Conservation (phyloP, 2,888 invertebrate genomes). For the Andrena dorsata region DNA sequence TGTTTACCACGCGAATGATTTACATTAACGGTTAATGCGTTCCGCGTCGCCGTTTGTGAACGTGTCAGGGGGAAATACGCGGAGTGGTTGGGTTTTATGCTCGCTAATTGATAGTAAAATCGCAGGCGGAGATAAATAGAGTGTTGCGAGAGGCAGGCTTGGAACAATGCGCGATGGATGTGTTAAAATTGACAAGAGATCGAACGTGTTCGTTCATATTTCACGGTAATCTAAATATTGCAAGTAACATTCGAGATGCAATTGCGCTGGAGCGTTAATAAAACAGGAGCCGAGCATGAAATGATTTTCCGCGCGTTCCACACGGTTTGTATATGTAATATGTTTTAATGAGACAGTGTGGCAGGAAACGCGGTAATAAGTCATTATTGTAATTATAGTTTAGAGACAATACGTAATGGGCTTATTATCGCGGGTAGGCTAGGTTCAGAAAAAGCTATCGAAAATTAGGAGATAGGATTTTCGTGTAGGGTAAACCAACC, state of each 20-base stretch:
- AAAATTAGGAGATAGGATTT: too few species aligned
- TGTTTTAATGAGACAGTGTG: not conserved
- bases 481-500: too few species aligned
- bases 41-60: not conserved
- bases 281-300: not conserved
- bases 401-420: too few species aligned
- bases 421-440: too few species aligned
- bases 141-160: not conserved
- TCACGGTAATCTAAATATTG: not conserved
- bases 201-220: constrained; percentile 3
- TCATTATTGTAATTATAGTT: too few species aligned
- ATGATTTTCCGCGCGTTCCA: not conserved
- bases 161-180: not conserved
- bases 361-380: too few species aligned
- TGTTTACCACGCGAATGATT: constrained; percentile 35
- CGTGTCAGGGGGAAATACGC: constrained; percentile 1
- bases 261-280: not conserved
- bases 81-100: constrained; percentile 19
- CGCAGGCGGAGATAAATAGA: constrained; percentile 16
- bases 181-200: not conserved
- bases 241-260: too few species aligned
- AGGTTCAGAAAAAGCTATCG: too few species aligned
- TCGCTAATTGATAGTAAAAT: constrained; percentile 45
- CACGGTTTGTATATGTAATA: too few species aligned
- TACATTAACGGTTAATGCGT: constrained; percentile 47